phyloP scores from a whole-genome alignment of 2,888 invertebrate species.

The Heliconius erato region DNA sequence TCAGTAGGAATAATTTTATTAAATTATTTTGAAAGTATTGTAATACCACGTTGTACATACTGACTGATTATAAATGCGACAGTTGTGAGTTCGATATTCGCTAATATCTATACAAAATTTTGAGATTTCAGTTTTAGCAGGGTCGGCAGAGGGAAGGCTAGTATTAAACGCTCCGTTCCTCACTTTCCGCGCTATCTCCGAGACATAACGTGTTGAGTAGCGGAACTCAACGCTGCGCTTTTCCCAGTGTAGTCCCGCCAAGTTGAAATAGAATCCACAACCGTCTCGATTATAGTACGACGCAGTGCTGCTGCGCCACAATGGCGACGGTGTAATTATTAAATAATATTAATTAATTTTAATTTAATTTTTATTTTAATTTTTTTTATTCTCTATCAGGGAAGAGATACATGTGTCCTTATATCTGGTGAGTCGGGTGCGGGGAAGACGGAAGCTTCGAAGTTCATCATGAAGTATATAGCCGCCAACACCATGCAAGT shows the following conservation, averaged over 20 bases:
- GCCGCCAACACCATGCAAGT: constrained; percentile 98
- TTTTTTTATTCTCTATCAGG: constrained; percentile 76
- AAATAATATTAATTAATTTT: no score
- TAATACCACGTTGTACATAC: neutral
- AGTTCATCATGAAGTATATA: constrained; percentile 99
- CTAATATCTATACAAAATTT: no score
- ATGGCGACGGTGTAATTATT: neutral
- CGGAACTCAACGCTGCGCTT: no score
- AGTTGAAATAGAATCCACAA: neutral
- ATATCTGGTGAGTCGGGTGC: constrained; percentile 99
- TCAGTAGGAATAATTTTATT: neutral
- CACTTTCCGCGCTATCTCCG: no score
- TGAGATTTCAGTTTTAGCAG: no score
- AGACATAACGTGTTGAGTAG: no score
- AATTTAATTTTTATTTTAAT: no score
- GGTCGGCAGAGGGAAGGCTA: no score
- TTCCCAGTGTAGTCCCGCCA: no score
- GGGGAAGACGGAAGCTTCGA: constrained; percentile 99
- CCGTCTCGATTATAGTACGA: neutral
- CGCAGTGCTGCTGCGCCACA: neutral
- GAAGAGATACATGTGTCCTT: constrained; percentile 98
- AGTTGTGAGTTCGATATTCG: no score
- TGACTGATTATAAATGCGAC: neutral
- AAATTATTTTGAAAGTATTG: neutral
- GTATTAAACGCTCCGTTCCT: no score